Evolutionary conservation across 1,140 invertebrate genomes (phyloP), one percentile per base, ranked within the genome.

Genomic region (Diabrotica undecimpunctata): DNA sequence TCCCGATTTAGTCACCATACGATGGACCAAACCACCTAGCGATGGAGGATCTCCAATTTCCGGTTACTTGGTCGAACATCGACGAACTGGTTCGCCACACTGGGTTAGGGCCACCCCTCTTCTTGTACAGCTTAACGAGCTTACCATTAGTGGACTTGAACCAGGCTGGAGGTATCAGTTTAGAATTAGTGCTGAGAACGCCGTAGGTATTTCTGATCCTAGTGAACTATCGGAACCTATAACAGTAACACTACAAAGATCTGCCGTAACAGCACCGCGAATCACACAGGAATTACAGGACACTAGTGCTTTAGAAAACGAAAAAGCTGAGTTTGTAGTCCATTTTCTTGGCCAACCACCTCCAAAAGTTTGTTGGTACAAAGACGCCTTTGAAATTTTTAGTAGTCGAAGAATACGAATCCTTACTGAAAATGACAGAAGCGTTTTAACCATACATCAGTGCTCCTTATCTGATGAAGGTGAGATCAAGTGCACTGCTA

Each of bases 341-440:
- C 84, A 89, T 66, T 91, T 95, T 65, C 81, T 85, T 9, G 96
- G 95, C 2, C 85, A 87, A 37, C 96, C 96, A 0, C 78, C 84
- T 6, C 95, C 96, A 3, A 90, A 90, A 70, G 86, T 98, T 25
- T 87, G 88, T n/a, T 99, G 96, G 96, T 97, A 90, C 79, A 94
- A 94, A 78, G 91, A 95, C 77, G 90, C 89, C 39, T 90, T 90
- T 69, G 91, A 93, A 77, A 89, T 93, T 62, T 93, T 92, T 74
- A 92, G 90, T 74, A 92, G 90, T 74, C 81, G 90, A 64, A 82
- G 91, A 68, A 92, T 90, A 2, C 86, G 86, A 69, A 90, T 94
- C 65, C 80, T 87, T 0, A 91, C 89, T 0, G 91, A 91, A 62
- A 88, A 88, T 62, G 88, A 91, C 14, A 84, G 82, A 37, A 94